Evolutionary conservation across 2,113 vertebrate species (phyloP), one percentile per base, ranked within the genome.

Genomic region (Holacanthus passer): DNA sequence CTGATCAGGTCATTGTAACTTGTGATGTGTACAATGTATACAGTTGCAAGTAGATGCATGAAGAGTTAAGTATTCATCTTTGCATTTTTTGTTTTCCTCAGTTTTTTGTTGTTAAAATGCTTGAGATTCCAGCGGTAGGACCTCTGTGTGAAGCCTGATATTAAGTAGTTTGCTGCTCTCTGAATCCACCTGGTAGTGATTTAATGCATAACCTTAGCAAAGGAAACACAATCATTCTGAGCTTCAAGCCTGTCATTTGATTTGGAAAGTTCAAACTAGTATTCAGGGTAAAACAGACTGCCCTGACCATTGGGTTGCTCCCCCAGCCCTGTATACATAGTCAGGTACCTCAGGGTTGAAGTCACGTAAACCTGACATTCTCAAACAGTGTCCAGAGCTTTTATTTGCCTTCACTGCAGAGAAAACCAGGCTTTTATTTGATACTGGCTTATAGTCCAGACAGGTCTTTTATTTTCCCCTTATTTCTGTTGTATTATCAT

Each of bases 71-170:
- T 39, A 32, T 31, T 32, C 1, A 66, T 31, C 2, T 60, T 31
- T 47, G 29, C 29, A 45, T 69, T 60, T 19, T 67, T 43, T 73
- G 35, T 59, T 32, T 48, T 58, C 6, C n/a, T 55, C 11, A 29
- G 24, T 45, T 50, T 72, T 77, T 59, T 63, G 81, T 58, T 69
- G 59, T 82, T 66, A 60, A 73, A 74, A 78, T 82, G 32, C 65
- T 62, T 66, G 66, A 79, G 78, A 86, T 89, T 90, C 82, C 80
- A 77, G 58, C 3, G 0, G 20, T 8, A 13, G 12, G 24, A 48
- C n/a, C 6, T 39, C 59, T n/a, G 41, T 27, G 22, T 43, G 5
- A 47, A 70, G 48, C 64, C 41, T 71, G 7, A 63, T 41, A 80
- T 60, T 45, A 81, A 37, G n/a, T 45, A 37, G 20, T 50, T 39